Evolutionary conservation across 2,797 vertebrate genomes (phyloP).

Genomic region (Crenuchus spilurus): DNA sequence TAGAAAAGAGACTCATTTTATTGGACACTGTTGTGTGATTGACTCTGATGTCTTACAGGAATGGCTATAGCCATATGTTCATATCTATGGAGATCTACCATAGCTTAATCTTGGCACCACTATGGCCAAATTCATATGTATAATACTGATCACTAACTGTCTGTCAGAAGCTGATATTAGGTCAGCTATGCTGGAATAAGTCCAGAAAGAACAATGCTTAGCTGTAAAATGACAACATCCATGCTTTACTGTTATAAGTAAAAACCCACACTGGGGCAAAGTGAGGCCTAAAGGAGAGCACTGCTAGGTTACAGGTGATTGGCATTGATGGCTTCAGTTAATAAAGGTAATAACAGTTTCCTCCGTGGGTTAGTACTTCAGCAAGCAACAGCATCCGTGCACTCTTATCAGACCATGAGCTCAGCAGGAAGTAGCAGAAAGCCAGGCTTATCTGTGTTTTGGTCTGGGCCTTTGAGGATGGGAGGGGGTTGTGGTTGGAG

Average conservation of each 20-base stretch:
- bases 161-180: conserved; percentile 21
- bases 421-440: conserved; percentile 64
- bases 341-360: conserved; percentile 52
- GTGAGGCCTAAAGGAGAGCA: conserved; percentile 27
- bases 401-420: conserved; percentile 55
- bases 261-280: conserved; percentile 21
- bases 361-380: conserved; percentile 49
- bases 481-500: conserved; percentile 20
- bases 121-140: conserved; percentile 7
- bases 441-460: conserved; percentile 60
- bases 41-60: conserved; percentile 25
- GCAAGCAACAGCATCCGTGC: conserved; percentile 38
- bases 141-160: conserved; percentile 31
- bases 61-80: conserved; percentile 25
- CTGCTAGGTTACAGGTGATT: conserved; percentile 42
- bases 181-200: conserved; percentile 25
- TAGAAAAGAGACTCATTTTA: not conserved
- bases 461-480: conserved; percentile 52
- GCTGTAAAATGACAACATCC: conserved; percentile 26
- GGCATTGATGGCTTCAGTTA: conserved; percentile 45
- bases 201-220: conserved; percentile 26
- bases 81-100: conserved; percentile 13
- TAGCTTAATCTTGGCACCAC: conserved; percentile 19
- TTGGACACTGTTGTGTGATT: not conserved
- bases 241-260: conserved; percentile 16